Evolutionary conservation across 2,113 vertebrate genomes (phyloP).

Genomic region (Triplophysa dalaica): DNA sequence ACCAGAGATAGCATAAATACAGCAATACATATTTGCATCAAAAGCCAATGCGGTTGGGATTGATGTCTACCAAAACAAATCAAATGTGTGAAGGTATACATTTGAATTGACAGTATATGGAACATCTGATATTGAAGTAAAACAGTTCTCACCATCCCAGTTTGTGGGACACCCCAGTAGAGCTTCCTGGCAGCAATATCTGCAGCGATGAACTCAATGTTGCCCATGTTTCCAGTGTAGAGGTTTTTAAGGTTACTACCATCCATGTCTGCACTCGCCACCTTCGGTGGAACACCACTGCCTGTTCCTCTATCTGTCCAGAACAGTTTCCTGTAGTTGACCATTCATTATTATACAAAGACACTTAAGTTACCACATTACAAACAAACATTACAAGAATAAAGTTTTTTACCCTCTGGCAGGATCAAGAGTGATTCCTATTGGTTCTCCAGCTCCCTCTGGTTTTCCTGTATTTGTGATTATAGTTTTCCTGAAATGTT

Average conservation of each 20-base stretch:
- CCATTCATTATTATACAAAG: not conserved
- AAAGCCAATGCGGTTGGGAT: not conserved
- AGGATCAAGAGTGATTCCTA: slow-evolving; percentile 73
- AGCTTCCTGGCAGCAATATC: slow-evolving; percentile 67
- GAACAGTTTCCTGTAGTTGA: slow-evolving; percentile 66
- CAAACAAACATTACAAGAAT: not conserved
- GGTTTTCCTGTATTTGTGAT: slow-evolving; percentile 71
- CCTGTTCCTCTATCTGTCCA: slow-evolving; percentile 73
- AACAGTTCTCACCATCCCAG: slow-evolving; percentile 65
- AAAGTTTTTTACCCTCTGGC: slow-evolving; percentile 62
- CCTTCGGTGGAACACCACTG: slow-evolving; percentile 70
- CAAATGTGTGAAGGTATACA: too few species aligned
- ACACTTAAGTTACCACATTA: not conserved
- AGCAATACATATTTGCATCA: too few species aligned
- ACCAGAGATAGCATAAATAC: too few species aligned
- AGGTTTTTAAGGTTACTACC: slow-evolving; percentile 68
- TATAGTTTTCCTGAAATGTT: slow-evolving; percentile 70
- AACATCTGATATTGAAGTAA: not conserved
- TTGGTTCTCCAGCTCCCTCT: slow-evolving; percentile 66
- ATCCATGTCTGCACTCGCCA: slow-evolving; percentile 73
- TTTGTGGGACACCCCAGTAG: slow-evolving; percentile 70
- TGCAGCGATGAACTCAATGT: slow-evolving; percentile 66
- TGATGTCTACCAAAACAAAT: not conserved
- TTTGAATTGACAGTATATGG: too few species aligned
- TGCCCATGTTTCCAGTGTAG: slow-evolving; percentile 65